A percentile compares a stretch with the other conserved stretches of the same genome.
phyloP scores from a whole-genome alignment of 2,797 vertebrate species.

The Odontamblyopus lacepedii region DNA sequence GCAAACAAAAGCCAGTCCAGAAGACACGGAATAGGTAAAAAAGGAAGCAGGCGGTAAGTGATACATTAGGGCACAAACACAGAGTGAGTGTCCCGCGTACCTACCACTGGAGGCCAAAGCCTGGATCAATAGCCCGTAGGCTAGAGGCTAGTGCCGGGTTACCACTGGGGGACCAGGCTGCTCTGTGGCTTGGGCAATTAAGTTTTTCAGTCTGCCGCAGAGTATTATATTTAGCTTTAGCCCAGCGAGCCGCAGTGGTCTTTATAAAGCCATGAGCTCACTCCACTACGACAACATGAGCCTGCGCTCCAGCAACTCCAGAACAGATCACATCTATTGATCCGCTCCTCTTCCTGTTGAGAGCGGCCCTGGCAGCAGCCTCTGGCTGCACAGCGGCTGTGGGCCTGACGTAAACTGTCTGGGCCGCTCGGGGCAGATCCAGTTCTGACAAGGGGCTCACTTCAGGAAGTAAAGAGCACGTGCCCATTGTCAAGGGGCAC shows the following conservation, averaged over 20 bases:
- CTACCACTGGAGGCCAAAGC: slow-evolving; percentile 58
- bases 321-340: slow-evolving; percentile 83
- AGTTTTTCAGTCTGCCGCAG: slow-evolving; percentile 74
- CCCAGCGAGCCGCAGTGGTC: slow-evolving; percentile 73
- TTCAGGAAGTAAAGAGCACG: slow-evolving; percentile 64
- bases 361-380: slow-evolving; percentile 68
- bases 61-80: slow-evolving; percentile 45
- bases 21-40: slow-evolving; percentile 48
- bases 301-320: slow-evolving; percentile 65
- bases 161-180: slow-evolving; percentile 54
- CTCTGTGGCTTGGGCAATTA: slow-evolving; percentile 72
- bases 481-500: slow-evolving; percentile 38
- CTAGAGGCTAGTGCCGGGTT: slow-evolving; percentile 72
- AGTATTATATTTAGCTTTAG: slow-evolving; percentile 83
- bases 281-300: slow-evolving; percentile 78
- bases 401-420: slow-evolving; percentile 76
- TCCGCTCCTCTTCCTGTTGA: slow-evolving; percentile 75
- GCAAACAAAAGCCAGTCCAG: slow-evolving; percentile 66
- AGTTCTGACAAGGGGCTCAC: slow-evolving; percentile 62
- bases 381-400: slow-evolving; percentile 65
- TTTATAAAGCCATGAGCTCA: slow-evolving; percentile 85
- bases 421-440: slow-evolving; percentile 65
- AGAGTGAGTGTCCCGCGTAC: slow-evolving; percentile 57
- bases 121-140: slow-evolving; percentile 74
- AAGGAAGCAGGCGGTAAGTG: slow-evolving; percentile 43